phyloP scores from a whole-genome alignment of 2,113 vertebrate genomes.

The Proteles cristata region DNA sequence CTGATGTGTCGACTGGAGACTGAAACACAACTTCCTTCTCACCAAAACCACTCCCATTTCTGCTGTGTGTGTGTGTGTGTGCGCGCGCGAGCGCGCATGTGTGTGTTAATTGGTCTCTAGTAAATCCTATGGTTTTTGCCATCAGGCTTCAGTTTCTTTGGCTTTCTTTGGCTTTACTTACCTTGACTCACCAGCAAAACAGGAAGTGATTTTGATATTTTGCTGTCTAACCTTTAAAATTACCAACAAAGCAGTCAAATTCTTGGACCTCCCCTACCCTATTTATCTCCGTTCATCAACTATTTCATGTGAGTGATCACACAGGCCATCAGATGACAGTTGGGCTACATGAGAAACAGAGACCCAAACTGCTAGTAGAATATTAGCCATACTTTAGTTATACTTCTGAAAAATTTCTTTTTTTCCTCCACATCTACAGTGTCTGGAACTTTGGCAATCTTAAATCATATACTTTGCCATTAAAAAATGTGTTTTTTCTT shows the following conservation, averaged over 20 bases:
- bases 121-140: neutral
- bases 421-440: neutral
- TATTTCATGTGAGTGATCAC: neutral
- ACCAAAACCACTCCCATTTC: neutral
- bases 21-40: neutral
- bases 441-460: neutral
- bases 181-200: neutral
- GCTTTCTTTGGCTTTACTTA: neutral
- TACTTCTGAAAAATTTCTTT: neutral
- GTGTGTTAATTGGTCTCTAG: neutral
- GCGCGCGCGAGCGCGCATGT: no score
- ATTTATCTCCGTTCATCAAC: neutral
- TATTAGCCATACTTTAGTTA: neutral
- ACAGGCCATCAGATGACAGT: neutral
- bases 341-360: neutral
- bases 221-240: conserved; percentile 27
- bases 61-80: neutral
- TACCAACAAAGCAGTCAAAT: neutral
- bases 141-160: neutral
- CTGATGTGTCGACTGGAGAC: neutral
- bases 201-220: conserved; percentile 34
- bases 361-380: neutral
- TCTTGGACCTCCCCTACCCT: neutral
- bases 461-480: neutral
- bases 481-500: neutral